phyloP scores from a whole-genome alignment of 2,797 vertebrate species.

The Antrozous pallidus region DNA sequence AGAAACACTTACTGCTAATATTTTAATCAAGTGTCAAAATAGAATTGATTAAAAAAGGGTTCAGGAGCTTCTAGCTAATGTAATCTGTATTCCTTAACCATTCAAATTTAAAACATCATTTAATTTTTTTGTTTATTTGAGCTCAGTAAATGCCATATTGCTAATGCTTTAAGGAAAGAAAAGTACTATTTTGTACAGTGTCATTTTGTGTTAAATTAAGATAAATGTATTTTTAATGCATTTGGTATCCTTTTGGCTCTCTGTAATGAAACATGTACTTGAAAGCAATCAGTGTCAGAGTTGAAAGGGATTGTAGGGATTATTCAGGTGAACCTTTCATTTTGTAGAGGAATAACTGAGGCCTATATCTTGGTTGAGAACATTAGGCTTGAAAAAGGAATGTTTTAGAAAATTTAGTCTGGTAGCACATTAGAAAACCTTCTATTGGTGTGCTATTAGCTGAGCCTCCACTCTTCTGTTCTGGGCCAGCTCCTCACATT shows the following conservation, averaged over 20 bases:
- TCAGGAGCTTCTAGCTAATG: slow-evolving; percentile 38
- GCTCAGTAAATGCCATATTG: slow-evolving; percentile 6
- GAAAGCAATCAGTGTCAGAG: slow-evolving; percentile 65
- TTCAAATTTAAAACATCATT: slow-evolving; percentile 33
- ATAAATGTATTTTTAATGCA: slow-evolving; percentile 66
- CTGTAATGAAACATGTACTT: slow-evolving; percentile 65
- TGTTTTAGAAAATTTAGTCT: slow-evolving; percentile 20
- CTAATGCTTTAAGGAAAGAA: slow-evolving; percentile 13
- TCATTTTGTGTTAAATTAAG: slow-evolving; percentile 57
- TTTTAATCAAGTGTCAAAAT: slow-evolving; percentile 69
- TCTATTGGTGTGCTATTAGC: neutral
- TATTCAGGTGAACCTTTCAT: slow-evolving; percentile 52
- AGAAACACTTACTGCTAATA: slow-evolving; percentile 60
- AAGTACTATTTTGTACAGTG: slow-evolving; percentile 28
- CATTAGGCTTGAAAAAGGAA: slow-evolving; percentile 3
- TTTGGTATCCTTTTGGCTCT: slow-evolving; percentile 50
- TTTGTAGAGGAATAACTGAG: slow-evolving; percentile 50
- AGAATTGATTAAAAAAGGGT: slow-evolving; percentile 57
- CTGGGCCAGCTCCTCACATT: neutral
- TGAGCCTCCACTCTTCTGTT: neutral
- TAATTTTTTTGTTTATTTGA: slow-evolving; percentile 54
- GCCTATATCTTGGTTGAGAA: slow-evolving; percentile 7
- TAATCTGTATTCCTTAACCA: neutral
- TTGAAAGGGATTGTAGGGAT: slow-evolving; percentile 31
- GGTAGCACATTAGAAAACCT: neutral